Base-by-base conservation (phyloP, 2,888 invertebrate species). In the Drosophila recens region DNA sequence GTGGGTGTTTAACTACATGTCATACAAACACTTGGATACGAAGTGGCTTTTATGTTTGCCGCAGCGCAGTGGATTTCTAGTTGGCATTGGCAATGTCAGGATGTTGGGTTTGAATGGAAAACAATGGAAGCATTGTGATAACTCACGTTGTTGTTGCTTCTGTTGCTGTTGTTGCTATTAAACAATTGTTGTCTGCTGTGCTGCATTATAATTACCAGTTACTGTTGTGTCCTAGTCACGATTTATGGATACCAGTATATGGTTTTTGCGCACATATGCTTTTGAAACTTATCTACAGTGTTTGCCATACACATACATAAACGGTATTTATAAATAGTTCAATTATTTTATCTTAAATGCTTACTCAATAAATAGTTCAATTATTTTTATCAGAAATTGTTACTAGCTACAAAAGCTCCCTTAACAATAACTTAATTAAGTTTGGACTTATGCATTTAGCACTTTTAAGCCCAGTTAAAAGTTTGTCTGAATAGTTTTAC, bases 201-300 rank as follows among this genome's bases (percentile, higher is more conserved):
- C 66, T 36, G 52, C 66, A 46, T 78, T 73, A 72, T 80, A 80
- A 11, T 98, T 98, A 89, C 98, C 98, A 91, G 97, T 97, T 92
- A 98, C 98, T 81, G 97, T 94, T 88, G 97, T 94, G 87, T 94
- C 95, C 61, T 17, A 96, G 56, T 43, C 61, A 63, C 59, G 64
- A 75, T 82, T 66, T 82, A 80, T 86, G 64, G 51, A 48, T 53
- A 36, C 17, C 45, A 49, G 38, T 45, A 20, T 38, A 45, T 63
- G 45, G 8, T 38, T 36, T 43, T 20, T 38, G 42, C 33, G 20
- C 15, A 48, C 59, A 9, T 17, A 20, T 34, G 8, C 20, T 38
- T 23, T 20, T 34, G 8, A 34, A 43, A 42, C 40, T 36, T n/a
- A 40, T 46, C 40, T 36, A 45, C 45, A 45, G 27, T 17, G 45